Base-by-base conservation (phyloP, 2,113 vertebrate species). In the Myiagra hebetior region DNA sequence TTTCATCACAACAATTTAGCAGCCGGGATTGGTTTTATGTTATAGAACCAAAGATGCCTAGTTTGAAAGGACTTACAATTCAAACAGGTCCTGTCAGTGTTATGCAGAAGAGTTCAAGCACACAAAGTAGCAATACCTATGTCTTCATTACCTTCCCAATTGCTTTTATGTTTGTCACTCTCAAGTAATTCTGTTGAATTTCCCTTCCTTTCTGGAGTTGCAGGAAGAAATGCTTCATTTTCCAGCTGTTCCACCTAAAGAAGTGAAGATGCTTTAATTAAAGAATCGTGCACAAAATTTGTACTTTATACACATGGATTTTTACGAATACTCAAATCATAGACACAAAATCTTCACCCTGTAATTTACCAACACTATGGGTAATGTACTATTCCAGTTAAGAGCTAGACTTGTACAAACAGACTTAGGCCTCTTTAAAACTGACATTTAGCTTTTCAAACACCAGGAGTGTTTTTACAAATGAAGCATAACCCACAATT, bases 101-200 rank as follows among this genome's bases (percentile, higher is more conserved):
- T 63, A 56, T 1, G 3, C 7, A 67, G 55, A 33, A 74, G 65
- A 90, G 64, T 75, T 78, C 60, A 89, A 81, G 23, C 16, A 84
- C 49, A 7, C 49, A 19, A 89, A 80, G 33, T 13, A 92, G 41
- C 22, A 84, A 89, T 22, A 75, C 5, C 6, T 49, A 41, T 39
- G 18, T 37, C 49, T 81, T 68, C 15, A 23, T 90, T 93, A 98
- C 98, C 98, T 98, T 95, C 26, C 60, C 23, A 62, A 19, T 81
- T 30, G 13, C 41, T 79, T 67, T 87, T 90, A 65, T 44, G 73
- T 55, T 70, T 47, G 15, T 76, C 50, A 19, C 13, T 53, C 30
- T 93, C 82, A 75, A 89, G 79, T 15, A 73, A 22, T 87, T 87
- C 68, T 56, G 16, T 41, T 65, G 41, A 23, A 75, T 50, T 91